Evolutionary conservation across 2,888 invertebrate species (phyloP).

Genomic region (Charanyca ferruginea): DNA sequence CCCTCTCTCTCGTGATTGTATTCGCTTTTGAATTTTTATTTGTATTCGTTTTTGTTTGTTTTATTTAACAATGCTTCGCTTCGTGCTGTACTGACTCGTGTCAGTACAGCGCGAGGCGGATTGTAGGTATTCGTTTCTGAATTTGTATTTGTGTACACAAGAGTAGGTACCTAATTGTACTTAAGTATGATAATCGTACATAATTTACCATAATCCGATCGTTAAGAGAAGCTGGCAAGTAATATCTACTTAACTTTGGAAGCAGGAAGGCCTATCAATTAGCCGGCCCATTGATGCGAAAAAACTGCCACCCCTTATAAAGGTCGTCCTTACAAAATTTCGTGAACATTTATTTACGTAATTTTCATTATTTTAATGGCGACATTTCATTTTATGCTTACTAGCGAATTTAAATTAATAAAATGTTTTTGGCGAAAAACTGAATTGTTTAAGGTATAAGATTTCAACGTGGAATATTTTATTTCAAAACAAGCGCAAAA

Average conservation of each 20-base stretch:
- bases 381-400: slow-evolving; percentile 43
- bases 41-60: too few species aligned
- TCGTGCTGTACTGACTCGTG: too few species aligned
- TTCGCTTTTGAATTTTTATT: too few species aligned
- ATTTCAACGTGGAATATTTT: background rate
- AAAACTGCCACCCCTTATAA: slow-evolving; percentile 59
- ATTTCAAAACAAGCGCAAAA: background rate
- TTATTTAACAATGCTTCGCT: too few species aligned
- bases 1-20: too few species aligned
- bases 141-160: background rate
- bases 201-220: slow-evolving; percentile 43
- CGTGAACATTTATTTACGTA: slow-evolving; percentile 56
- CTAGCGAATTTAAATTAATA: slow-evolving; percentile 31
- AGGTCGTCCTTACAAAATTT: slow-evolving; percentile 62
- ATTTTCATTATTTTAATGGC: slow-evolving; percentile 56
- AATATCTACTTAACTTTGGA: slow-evolving; percentile 54
- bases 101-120: too few species aligned
- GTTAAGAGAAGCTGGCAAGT: slow-evolving; percentile 40
- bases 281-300: slow-evolving; percentile 73
- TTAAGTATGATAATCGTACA: slow-evolving; percentile 14
- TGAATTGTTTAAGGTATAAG: background rate
- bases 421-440: background rate
- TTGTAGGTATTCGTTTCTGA: too few species aligned
- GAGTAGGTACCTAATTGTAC: background rate
- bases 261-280: slow-evolving; percentile 74